Evolutionary conservation across 2,797 vertebrate species (phyloP).

Genomic region (Clarias pachynema): DNA sequence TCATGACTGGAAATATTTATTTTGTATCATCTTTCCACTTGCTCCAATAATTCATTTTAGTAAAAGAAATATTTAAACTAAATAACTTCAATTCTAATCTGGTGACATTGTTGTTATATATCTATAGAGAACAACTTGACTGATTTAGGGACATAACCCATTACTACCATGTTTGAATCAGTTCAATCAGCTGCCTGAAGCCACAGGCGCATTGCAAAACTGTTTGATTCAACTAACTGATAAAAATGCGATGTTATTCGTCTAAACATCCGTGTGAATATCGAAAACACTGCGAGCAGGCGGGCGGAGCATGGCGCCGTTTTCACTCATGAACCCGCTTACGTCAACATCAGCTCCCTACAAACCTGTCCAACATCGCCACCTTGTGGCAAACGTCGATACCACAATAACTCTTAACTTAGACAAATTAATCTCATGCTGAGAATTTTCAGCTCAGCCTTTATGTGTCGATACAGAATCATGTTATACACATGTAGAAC

Average conservation of each 20-base stretch:
- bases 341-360: not conserved
- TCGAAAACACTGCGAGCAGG: not conserved
- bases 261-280: not conserved
- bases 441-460: not conserved
- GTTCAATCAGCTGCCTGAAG: not conserved
- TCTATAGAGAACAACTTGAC: not conserved
- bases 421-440: not conserved
- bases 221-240: not conserved
- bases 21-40: not conserved
- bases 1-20: not conserved
- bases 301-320: not conserved
- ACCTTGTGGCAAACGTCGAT: slow-evolving; percentile 4
- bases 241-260: not conserved
- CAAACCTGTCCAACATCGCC: slow-evolving; percentile 23
- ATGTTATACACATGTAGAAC: no score
- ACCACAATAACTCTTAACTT: not conserved
- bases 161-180: not conserved
- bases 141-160: not conserved
- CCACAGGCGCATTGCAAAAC: not conserved
- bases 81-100: not conserved
- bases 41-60: not conserved
- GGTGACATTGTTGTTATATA: not conserved
- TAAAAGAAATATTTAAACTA: not conserved
- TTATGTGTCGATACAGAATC: no score
- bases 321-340: not conserved